Base-by-base conservation (phyloP, 92 coral and sea anemone species). In the Muricea muricata region DNA sequence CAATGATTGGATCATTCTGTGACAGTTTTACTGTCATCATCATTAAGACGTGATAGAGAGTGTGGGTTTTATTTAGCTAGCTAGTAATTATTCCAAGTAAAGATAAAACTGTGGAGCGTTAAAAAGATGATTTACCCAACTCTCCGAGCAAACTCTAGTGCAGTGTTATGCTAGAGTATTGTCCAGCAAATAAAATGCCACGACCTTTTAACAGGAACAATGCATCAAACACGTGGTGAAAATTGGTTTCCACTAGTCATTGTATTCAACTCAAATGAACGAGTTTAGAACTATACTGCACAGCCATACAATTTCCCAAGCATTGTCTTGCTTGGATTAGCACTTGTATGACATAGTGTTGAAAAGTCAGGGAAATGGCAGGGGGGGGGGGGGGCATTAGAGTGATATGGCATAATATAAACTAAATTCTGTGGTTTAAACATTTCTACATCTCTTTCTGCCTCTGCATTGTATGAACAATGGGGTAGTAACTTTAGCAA, bases 221-320 rank as follows among this genome's bases (percentile, higher is more conserved):
- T 78, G 65, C 83, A 78, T 50, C 37, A 56, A 10, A 58, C 83
- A 78, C 83, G 83, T 78, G 83, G 83, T 78, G 50, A 58, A 57
- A 57, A 56, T 56, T 76, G 35, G 65, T 11, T 21, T 52, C 52
- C 2, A 61, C 65, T 48, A 55, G 46, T 57, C 81, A 76, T 56
- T 78, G 42, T 31, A 58, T 56, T 34, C 17, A 58, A 31, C 35
- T 56, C 12, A 58, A 58, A 35, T 15, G 29, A 56, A 24, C 71
- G 55, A 37, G 52, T 28, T 35, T 78, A 54, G 50, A 4, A 17
- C 57, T 78, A 35, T 12, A 78, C 21, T 32, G 71, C 83, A 78
- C 67, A 35, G 40, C 58, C 32, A 26, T 56, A 31, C 39, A 6
- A 37, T 37, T 37, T 70, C 48, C 55, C 48, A 70, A 37, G 76